Percentiles rank a stretch among this genome's conserved stretches.
Evolutionary conservation across 2,797 vertebrate genomes (phyloP).

Genomic region (Pseudochromis fuscus): DNA sequence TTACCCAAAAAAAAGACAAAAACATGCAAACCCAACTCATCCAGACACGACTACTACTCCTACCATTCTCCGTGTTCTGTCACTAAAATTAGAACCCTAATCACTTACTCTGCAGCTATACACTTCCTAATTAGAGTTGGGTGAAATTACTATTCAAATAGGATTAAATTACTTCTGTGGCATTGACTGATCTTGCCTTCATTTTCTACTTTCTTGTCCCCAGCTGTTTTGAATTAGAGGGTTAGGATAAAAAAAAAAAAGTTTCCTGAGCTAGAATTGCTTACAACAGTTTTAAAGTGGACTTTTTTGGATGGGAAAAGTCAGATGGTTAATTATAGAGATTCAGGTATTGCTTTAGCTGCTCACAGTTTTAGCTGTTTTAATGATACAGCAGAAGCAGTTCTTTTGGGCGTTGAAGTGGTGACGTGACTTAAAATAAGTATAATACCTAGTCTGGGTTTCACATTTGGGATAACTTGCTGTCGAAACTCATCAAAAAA

Average conservation of each 20-base stretch:
- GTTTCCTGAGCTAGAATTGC: conserved; percentile 33
- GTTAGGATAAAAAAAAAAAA: conserved; percentile 25
- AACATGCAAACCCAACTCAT: not conserved
- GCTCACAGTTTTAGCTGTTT: conserved; percentile 32
- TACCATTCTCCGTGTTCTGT: conserved; percentile 43
- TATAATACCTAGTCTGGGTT: not conserved
- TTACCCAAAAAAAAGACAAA: conserved; percentile 8
- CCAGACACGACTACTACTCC: conserved; percentile 24
- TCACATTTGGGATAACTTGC: not conserved
- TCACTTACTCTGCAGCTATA: conserved; percentile 70
- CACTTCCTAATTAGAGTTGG: conserved; percentile 70
- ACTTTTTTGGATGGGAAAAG: conserved; percentile 47
- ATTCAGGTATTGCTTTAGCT: conserved; percentile 38
- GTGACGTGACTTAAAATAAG: conserved; percentile 13
- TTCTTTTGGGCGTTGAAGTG: conserved; percentile 31
- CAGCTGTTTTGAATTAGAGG: conserved; percentile 55
- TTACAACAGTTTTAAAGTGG: conserved; percentile 47
- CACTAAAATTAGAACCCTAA: conserved; percentile 72
- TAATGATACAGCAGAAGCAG: conserved; percentile 38
- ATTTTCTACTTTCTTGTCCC: conserved; percentile 65
- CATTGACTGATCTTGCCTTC: conserved; percentile 71
- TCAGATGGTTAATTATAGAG: conserved; percentile 50
- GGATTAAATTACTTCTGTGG: conserved; percentile 71
- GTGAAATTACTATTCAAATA: conserved; percentile 74
- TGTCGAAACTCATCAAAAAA: not conserved